Percentiles rank a stretch among this genome's conserved stretches.
Evolutionary conservation across 1,140 invertebrate species (phyloP).

Genomic region (Thaumatotibia leucotreta): DNA sequence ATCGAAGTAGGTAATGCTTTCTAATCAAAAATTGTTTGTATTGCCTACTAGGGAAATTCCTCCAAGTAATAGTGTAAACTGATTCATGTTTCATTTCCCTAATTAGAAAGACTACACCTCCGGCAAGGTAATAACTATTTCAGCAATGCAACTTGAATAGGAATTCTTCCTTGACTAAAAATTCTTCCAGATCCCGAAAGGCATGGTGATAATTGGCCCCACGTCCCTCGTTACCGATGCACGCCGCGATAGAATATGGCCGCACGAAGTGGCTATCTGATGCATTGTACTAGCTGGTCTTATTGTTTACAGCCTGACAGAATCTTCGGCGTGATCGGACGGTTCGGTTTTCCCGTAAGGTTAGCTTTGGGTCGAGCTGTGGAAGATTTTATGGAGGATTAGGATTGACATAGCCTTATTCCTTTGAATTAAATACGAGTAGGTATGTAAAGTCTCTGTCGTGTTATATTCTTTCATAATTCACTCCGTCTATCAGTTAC

Average conservation of each 20-base stretch:
- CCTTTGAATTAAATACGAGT: too few relatives aligned
- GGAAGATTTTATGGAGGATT: not conserved
- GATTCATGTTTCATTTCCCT: too few relatives aligned
- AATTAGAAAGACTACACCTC: not conserved
- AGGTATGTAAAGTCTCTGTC: too few relatives aligned
- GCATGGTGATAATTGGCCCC: constrained; percentile 8
- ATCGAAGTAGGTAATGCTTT: not conserved
- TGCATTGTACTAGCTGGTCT: not conserved
- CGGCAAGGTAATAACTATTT: not conserved
- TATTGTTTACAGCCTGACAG: not conserved
- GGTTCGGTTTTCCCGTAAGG: not conserved
- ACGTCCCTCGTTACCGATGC: not conserved
- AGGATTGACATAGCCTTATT: not conserved
- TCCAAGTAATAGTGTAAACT: too few relatives aligned
- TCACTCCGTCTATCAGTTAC: too few relatives aligned
- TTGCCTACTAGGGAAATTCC: too few relatives aligned
- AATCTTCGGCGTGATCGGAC: not conserved
- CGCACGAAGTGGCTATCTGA: constrained; percentile 6
- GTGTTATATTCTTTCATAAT: too few relatives aligned
- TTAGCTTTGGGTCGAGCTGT: not conserved
- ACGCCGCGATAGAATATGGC: not conserved
- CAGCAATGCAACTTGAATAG: not conserved
- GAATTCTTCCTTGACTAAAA: not conserved
- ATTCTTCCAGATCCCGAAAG: not conserved
- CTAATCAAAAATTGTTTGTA: too few relatives aligned